Base-by-base conservation (phyloP, 2,797 vertebrate species). In the Saxicola maurus region DNA sequence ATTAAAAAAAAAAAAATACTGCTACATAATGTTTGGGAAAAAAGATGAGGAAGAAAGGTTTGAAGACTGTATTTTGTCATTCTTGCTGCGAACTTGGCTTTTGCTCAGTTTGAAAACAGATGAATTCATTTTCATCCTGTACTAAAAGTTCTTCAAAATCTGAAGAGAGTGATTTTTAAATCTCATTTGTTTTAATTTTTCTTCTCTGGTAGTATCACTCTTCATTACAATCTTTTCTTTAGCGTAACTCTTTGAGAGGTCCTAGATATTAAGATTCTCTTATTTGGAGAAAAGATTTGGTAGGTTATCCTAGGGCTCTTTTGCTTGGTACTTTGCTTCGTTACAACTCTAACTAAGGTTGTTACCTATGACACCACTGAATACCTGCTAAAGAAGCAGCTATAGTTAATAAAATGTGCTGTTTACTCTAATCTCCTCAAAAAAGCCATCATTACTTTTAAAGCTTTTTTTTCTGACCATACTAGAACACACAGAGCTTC, bases 41-140 rank as follows among this genome's bases (percentile, higher is more conserved):
- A 96, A 90, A 96, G 95, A 95, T 57, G 61, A 94, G 91, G 93
- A 97, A 91, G 90, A 94, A 96, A 95, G 79, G 94, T 95, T 96
- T 96, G 86, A 81, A 96, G 87, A 77, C 67, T 83, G 76, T 73
- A 46, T 65, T 81, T 73, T 89, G 33, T 33, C 35, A 55, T 72
- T 94, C 35, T 69, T 87, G 64, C 82, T 85, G 42, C 73, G 27
- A 37, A 92, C 60, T 89, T 74, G 45, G n/a, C 85, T 82, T 94
- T 86, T 80, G 21, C 24, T 87, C 86, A 89, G 80, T 78, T 92
- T 95, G 91, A 96, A 92, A 96, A 81, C 62, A 94, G 76, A 93
- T 72, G 46, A 93, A 96, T 94, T 95, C 49, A 92, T 89, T 9
- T 31, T 78, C 33, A 75, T 40, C 14, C 19, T 56, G 8, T 42